Evolutionary conservation across 1,140 invertebrate species (phyloP), one percentile per base, ranked within the genome.

Genomic region (Cecropterus lyciades): DNA sequence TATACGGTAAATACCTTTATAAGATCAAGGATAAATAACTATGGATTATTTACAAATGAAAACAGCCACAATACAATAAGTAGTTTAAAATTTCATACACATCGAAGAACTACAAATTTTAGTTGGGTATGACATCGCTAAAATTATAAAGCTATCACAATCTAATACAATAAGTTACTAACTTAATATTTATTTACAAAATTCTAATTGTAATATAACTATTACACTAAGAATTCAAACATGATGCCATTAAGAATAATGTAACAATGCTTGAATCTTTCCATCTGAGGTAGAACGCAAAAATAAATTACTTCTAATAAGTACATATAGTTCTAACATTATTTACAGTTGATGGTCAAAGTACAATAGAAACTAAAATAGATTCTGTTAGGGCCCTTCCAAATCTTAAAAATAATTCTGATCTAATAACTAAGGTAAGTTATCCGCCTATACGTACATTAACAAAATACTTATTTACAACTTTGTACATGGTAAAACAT

Each of bases 161-260:
- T 84, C 84, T 85, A 86, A 72, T 82, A 77, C 67, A 89, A 86
- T 86, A 87, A 89, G 72, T 87, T 86, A 88, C 74, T 85, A 84
- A 65, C 65, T 77, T 80, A 80, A 49, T 52, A 65, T 55, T 66
- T 75, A 77, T 80, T 67, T 79, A 75, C 72, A 74, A 65, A 65
- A 69, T 27, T 42, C 30, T 53, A 49, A 43, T 62, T 46, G 37
- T 55, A 67, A 27, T 49, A 62, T 37, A 62, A 67, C 42, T 53
- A 62, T 73, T 66, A 62, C 66, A 67, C 16, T 48, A 48, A 24
- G 27, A 62, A n/a, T 49, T 51, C 46, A 62, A 62, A 62, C 45
- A 60, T n/a, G 57, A 62, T 45, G n/a, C 46, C 7, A 60, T 62
- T 20, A 40, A 62, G 10, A 49, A 37, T 15, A 30, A 60, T 60